phyloP scores from a whole-genome alignment of 2,888 invertebrate species.

The Sminthurides aquaticus region DNA sequence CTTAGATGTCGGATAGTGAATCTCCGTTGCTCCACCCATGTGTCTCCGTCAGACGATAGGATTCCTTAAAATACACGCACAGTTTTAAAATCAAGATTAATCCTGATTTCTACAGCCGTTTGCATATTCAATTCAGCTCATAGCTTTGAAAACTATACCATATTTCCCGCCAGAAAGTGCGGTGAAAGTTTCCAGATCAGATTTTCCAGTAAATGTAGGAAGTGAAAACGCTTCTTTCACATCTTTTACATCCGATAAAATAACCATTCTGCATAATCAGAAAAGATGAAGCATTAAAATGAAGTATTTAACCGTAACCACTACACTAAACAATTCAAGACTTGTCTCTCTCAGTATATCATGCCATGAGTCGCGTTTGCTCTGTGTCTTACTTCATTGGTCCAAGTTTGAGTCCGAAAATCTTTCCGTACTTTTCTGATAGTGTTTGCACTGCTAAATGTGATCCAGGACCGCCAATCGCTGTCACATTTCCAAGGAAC shows the following conservation, averaged over 20 bases:
- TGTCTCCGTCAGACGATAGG: not conserved
- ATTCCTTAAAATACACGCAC: not conserved
- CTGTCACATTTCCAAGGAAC: not conserved
- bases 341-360: too few relatives aligned
- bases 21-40: slow-evolving; percentile 6
- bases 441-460: too few relatives aligned
- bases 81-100: not conserved
- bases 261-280: not conserved
- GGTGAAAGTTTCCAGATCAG: not conserved
- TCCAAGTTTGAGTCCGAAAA: not conserved
- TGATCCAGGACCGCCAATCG: not conserved
- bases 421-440: not conserved
- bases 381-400: not conserved
- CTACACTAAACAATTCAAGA: too few relatives aligned
- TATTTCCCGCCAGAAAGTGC: not conserved
- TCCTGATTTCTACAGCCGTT: too few relatives aligned
- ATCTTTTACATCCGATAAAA: not conserved
- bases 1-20: slow-evolving; percentile 4
- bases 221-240: not conserved
- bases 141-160: too few relatives aligned
- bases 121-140: too few relatives aligned
- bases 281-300: too few relatives aligned
- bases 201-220: not conserved
- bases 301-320: too few relatives aligned
- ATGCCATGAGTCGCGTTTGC: too few relatives aligned